Conservation (phyloP, 2,113 vertebrate genomes). For the Bubo scandiacus region DNA sequence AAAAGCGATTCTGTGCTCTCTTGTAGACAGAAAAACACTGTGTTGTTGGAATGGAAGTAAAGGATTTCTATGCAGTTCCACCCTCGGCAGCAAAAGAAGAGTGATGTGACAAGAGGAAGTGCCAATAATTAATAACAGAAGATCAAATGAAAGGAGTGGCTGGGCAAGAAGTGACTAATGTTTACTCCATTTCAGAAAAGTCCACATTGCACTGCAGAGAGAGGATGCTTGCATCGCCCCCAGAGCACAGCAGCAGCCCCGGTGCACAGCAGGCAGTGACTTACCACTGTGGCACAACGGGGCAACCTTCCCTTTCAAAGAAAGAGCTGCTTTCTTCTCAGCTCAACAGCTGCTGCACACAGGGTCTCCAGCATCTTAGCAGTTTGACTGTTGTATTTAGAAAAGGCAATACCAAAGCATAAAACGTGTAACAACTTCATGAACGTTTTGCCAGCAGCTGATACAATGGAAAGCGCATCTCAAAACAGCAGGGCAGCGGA, state of each 20-base stretch:
- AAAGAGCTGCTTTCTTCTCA: neutral
- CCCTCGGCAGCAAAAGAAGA: neutral
- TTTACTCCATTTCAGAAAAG: neutral
- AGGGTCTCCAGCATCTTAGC: neutral
- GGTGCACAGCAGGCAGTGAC: neutral
- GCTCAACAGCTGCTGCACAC: conserved; percentile 24
- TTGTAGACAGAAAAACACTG: neutral
- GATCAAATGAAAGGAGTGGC: conserved; percentile 33
- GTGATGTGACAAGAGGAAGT: neutral
- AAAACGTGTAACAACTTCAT: neutral
- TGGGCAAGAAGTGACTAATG: neutral
- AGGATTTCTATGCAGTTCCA: neutral
- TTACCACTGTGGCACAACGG: neutral
- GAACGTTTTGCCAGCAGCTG: conserved; percentile 27
- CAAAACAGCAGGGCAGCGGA: conserved; percentile 9
- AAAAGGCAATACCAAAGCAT: neutral
- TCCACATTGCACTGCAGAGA: neutral
- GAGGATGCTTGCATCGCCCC: neutral
- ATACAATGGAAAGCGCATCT: neutral
- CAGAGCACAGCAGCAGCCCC: neutral
- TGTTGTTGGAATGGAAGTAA: neutral
- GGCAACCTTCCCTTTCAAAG: conserved; percentile 13
- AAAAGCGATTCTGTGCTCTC: neutral
- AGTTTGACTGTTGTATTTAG: neutral
- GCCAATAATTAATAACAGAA: conserved; percentile 14